Evolutionary conservation across 2,888 invertebrate genomes (phyloP), one percentile per base, ranked within the genome.

Genomic region (Drosophila buzzatii): DNA sequence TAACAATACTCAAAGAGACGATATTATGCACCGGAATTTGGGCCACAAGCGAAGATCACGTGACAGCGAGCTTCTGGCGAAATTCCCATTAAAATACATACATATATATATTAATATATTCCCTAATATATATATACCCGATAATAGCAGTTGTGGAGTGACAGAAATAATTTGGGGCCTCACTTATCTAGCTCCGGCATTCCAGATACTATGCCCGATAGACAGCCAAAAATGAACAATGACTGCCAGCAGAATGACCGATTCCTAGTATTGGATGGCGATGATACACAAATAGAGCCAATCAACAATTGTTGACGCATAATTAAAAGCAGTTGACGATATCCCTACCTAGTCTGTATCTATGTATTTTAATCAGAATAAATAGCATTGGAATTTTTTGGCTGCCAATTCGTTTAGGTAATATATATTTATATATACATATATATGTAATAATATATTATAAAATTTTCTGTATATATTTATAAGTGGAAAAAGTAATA

Each of bases 11-110:
- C 7, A 44, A 51, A 27, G 10, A 58, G 37, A 27, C 16, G 23
- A 73, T 69, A 62, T 58, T 61, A 69, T 68, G 57, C 72, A 65
- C 37, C 55, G 35, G 53, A 59, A 66, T 72, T 56, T 61, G 66
- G 52, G 65, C 59, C 70, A 65, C 23, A 27, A 39, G 44, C 47
- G 49, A 44, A 61, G 53, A 70, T 71, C 63, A 70, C 57, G 42
- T 51, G 70, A 68, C 60, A 56, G 16, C 45, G 14, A 47, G 51
- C 20, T 20, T 52, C 45, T 18, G 61, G 27, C 23, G 23, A 58
- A 58, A 73, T 70, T 74, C 41, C 49, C 44, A 73, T 64, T 57
- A 58, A 64, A 18, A 49, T 47, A 47, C 8, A 45, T 27, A 31
- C 10, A 35, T 47, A 10, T 10, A 49, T 12, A 33, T 31, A 49